A percentile compares a stretch with the other conserved stretches of the same genome.
These are phyloP conservation scores for Trochalopteron elliotii DNA, from an alignment of 2,113 vertebrate species.

Conservation along the genomic window DNA sequence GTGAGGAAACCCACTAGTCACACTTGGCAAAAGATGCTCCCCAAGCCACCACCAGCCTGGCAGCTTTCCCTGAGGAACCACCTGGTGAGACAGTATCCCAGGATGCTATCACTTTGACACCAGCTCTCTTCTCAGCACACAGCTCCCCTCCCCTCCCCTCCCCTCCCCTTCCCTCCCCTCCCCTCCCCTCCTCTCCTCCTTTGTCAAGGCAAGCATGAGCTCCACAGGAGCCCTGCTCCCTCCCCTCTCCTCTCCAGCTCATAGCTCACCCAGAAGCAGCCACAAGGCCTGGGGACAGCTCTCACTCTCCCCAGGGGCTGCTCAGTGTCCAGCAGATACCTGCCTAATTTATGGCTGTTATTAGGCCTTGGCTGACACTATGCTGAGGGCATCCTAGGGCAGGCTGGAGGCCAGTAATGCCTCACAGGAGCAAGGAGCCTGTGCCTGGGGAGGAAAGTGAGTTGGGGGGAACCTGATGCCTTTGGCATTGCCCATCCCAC, in stretches of 20 bases:
- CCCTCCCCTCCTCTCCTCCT: neutral
- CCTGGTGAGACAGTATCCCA: neutral
- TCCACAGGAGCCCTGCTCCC: rapidly evolving
- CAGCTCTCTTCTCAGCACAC: neutral
- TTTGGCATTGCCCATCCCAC: neutral
- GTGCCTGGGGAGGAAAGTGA: neutral
- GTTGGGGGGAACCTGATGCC: neutral
- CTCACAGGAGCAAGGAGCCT: neutral
- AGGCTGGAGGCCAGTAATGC: neutral
- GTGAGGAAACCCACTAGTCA: neutral
- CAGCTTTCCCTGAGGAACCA: neutral
- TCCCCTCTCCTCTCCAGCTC: neutral
- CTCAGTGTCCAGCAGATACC: neutral
- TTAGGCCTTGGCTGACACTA: neutral
- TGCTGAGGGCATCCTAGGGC: neutral
- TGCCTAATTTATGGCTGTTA: neutral
- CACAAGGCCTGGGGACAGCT: neutral
- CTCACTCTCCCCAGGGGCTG: neutral
- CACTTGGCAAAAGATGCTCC: neutral
- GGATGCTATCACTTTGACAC: neutral
- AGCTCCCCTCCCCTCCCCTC: neutral
- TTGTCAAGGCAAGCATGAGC: neutral
- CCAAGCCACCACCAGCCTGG: neutral
- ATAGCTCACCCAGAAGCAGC: neutral
- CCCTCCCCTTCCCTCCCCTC: neutral